Evolutionary conservation across 2,113 vertebrate species (phyloP), one percentile per base, ranked within the genome.

Genomic region (Callithrix jacchus): DNA sequence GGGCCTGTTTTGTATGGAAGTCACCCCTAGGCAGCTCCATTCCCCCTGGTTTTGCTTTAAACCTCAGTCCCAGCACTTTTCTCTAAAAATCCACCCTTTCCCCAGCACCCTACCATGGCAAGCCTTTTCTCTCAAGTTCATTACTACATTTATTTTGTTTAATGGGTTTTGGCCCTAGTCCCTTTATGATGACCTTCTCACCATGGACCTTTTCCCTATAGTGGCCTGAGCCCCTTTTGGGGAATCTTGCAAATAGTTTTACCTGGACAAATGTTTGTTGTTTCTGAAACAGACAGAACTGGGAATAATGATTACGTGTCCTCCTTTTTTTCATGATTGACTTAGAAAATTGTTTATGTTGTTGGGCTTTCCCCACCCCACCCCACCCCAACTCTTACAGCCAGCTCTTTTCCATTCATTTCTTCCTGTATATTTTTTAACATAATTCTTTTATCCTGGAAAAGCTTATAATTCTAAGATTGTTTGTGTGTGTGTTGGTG

Each of bases 371-470:
- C 40, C 20, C 58, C 52, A 0, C 52, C 52, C 49, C 49, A 1
- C 40, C 11, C 58, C 40, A 11, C 40, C 30, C 21, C 32, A 5
- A 27, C 58, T 77, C 30, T 77, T 68, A 92, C 11, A 93, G 94
- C 4, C 21, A 93, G 74, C 17, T 89, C 11, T 73, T 91, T 90
- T 73, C 40, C 70, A 66, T 95, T 76, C 27, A 9, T 90, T 95
- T 91, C 70, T 42, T 95, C 54, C 76, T 85, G 32, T 16, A n/a
- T 61, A 23, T 87, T 84, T 81, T 85, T 95, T 94, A 85, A 91
- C 81, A 82, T 49, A 97, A 93, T 93, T 93, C 45, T 94, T 14
- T n/a, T 90, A 32, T 94, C 70, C 66, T 91, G 21, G 32, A 91
- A 82, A 92, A 87, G 25, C 74, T 92, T 35, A 20, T 32, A 80